Base-by-base conservation (phyloP, 2,113 vertebrate species). In the Ophthalmolycus amberensis region DNA sequence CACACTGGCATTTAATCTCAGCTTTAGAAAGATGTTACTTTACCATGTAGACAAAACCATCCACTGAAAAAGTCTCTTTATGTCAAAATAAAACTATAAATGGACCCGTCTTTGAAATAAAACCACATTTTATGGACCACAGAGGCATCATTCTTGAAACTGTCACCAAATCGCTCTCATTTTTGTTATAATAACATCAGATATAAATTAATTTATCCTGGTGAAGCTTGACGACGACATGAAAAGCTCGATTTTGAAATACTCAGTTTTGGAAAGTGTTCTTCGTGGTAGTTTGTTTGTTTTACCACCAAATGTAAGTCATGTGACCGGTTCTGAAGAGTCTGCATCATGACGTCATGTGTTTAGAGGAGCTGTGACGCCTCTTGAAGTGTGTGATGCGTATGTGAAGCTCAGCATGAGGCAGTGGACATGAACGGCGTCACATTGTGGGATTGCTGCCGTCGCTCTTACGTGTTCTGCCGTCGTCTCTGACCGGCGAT, bases 381-480 rank as follows among this genome's bases (percentile, higher is more conserved):
- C 2, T 60, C 1, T 32, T 44, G 16, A 0, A 12, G 46, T 22
- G 11, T 38, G 1, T 38, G 37, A 34, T 34, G 32, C 32, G 3
- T 29, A 3, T 29, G 29, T 29, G 29, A 29, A 29, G 29, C 29
- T 29, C 29, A 29, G 29, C 29, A 29, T 29, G 29, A 29, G 29
- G 29, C 29, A 29, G 29, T 29, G 29, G 3, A 29, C 29, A 29
- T 29, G 29, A 29, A 29, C 16, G 1, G 34, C 3, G 62, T n/a
- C 32, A 63, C 8, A 1, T 2, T 25, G 64, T 5, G 22, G 22
- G 7, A 16, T 27, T 16, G 25, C 6, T 95, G 38, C 5, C 37
- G 48, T 7, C 8, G 16, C 56, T 59, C 56, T 59, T 93, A 99
- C 98, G 68, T 93, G 98, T 99, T 93, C 94, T 96, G 76, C 97